These are phyloP conservation scores for Ochlodes sylvanus DNA, from an alignment of 2,888 invertebrate species.

Conservation along the genomic window DNA sequence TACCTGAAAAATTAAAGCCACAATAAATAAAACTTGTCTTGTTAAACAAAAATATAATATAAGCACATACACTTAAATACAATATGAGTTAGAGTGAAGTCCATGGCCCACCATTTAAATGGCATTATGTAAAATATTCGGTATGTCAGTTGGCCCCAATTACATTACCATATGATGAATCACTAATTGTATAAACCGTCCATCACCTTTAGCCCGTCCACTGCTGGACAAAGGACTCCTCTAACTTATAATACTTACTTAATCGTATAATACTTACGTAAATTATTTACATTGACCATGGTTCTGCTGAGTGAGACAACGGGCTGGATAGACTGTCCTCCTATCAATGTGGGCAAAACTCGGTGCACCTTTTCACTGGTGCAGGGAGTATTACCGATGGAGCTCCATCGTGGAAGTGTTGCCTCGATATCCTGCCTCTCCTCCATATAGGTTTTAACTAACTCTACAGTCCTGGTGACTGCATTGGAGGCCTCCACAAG, in stretches of 20 bases:
- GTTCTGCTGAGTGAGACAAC: constrained; percentile 72
- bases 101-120: too few species aligned
- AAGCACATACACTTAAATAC: too few species aligned
- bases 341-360: constrained; percentile 71
- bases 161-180: too few species aligned
- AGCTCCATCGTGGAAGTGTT: constrained; percentile 65
- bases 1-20: constrained; percentile 50
- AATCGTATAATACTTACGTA: constrained; percentile 52
- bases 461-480: constrained; percentile 62
- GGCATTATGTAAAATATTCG: too few species aligned
- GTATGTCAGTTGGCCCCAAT: too few species aligned
- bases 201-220: too few species aligned
- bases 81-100: too few species aligned
- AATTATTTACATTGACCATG: constrained; percentile 57
- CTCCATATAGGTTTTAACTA: constrained; percentile 61
- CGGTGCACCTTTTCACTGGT: constrained; percentile 65
- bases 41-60: too few species aligned
- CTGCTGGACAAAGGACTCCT: too few species aligned
- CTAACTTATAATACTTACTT: too few species aligned
- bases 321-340: constrained; percentile 73
- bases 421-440: constrained; percentile 58
- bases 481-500: constrained; percentile 70
- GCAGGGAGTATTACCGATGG: constrained; percentile 60
- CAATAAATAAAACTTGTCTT: too few species aligned
- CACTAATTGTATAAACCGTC: too few species aligned